phyloP scores from a whole-genome alignment of 2,888 invertebrate genomes.

The Meghimatium bilineatum region DNA sequence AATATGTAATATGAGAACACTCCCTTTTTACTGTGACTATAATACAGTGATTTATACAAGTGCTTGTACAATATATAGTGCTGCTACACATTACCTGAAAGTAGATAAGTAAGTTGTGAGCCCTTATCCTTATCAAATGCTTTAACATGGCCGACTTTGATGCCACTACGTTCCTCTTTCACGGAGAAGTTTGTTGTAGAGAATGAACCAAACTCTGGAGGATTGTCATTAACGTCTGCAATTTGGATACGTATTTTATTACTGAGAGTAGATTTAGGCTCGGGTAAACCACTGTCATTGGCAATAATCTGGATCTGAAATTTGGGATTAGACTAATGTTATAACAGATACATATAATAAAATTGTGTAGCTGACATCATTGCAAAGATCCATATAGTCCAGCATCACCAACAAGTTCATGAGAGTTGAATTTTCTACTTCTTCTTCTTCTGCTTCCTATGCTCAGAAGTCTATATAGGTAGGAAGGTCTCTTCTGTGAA shows the following conservation, averaged over 20 bases:
- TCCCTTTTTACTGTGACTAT: too few relatives aligned
- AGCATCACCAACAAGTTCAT: too few relatives aligned
- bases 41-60: not conserved
- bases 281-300: slow-evolving; percentile 40
- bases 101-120: slow-evolving; percentile 1
- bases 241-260: slow-evolving; percentile 24
- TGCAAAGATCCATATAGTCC: too few relatives aligned
- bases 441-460: too few relatives aligned
- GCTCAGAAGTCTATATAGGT: too few relatives aligned
- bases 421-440: too few relatives aligned
- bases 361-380: too few relatives aligned
- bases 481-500: not conserved
- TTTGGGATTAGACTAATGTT: not conserved
- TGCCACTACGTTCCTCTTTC: not conserved
- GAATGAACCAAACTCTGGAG: slow-evolving; percentile 36
- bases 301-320: slow-evolving; percentile 40
- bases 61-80: not conserved
- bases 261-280: not conserved
- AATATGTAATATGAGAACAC: too few relatives aligned
- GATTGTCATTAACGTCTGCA: slow-evolving; percentile 47
- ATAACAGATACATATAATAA: too few relatives aligned
- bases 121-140: slow-evolving; percentile 43
- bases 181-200: slow-evolving; percentile 23
- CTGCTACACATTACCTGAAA: not conserved
- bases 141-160: slow-evolving; percentile 34